Conservation (phyloP, 1,140 invertebrate genomes). For the Achatina immaculata region DNA sequence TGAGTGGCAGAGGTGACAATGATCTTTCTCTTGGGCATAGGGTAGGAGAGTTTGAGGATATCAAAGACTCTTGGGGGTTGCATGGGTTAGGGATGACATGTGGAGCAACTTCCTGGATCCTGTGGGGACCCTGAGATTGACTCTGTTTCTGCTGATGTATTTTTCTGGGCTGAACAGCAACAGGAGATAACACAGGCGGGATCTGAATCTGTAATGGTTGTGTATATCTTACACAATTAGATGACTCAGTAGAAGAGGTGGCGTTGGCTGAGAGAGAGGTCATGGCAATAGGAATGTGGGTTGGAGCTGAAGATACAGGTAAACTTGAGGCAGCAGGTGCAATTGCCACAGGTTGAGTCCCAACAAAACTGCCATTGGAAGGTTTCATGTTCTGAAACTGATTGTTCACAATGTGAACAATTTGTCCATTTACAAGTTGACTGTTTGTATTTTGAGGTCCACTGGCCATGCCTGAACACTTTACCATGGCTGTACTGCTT, state of each 20-base stretch:
- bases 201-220: conserved; percentile 37
- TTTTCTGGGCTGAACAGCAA: neutral
- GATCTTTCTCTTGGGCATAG: neutral
- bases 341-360: neutral
- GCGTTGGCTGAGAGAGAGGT: neutral
- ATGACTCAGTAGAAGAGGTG: neutral
- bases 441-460: neutral
- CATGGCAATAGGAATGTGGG: neutral
- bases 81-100: neutral
- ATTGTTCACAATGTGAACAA: conserved; percentile 29
- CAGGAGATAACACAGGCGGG: conserved; percentile 17
- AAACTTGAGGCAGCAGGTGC: neutral
- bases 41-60: conserved; percentile 5
- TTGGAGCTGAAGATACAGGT: neutral
- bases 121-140: neutral
- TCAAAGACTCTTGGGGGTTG: neutral
- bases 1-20: neutral
- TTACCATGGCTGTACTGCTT: neutral
- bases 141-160: neutral
- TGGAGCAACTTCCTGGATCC: neutral
- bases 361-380: neutral
- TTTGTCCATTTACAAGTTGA: conserved; percentile 26
- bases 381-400: neutral
- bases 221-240: neutral
- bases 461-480: neutral